Evolutionary conservation across 2,797 vertebrate genomes (phyloP), one percentile per base, ranked within the genome.

Genomic region (Steatocranus sp.): DNA sequence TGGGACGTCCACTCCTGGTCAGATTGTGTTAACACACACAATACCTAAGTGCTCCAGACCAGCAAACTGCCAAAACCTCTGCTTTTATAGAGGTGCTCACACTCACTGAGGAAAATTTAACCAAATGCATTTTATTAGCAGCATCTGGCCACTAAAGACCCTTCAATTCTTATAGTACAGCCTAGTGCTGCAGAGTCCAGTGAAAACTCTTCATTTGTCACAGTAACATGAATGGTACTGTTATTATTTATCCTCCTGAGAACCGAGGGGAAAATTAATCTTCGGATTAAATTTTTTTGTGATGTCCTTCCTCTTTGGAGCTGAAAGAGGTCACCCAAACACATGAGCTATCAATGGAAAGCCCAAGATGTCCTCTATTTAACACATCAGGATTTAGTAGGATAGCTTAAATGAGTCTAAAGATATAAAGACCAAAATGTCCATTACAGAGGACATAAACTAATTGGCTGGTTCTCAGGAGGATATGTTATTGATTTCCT

Each of bases 221-320:
- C 23, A 46, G 38, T 46, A 18, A 18, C 9, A 3, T 70, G 15
- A n/a, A 11, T 70, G 38, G 38, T 68, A 43, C 38, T 43, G 14
- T 43, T 41, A 25, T 43, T 41, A 41, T 25, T 70, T 43, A 70
- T 61, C 30, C 56, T 61, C 56, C 56, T 61, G 56, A 61, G 56
- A 61, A 61, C 56, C 0, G 4, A 61, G 30, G 30, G 56, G 18
- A n/a, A 61, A 61, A 3, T 61, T 61, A 34, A 61, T 61, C 1
- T 0, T 1, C 1, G 1, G 30, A 61, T 34, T 61, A 1, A 0
- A 34, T 11, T 61, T n/a, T n/a, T 61, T n/a, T 61, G 56, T 20
- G 2, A 61, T 20, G 32, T 61, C 1, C 56, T 36, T 61, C 32
- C 56, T 20, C 56, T 61, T 61, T 36, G 56, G 32, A 61, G 32